Conservation (phyloP, 2,888 invertebrate genomes). For the Cryptus armator region DNA sequence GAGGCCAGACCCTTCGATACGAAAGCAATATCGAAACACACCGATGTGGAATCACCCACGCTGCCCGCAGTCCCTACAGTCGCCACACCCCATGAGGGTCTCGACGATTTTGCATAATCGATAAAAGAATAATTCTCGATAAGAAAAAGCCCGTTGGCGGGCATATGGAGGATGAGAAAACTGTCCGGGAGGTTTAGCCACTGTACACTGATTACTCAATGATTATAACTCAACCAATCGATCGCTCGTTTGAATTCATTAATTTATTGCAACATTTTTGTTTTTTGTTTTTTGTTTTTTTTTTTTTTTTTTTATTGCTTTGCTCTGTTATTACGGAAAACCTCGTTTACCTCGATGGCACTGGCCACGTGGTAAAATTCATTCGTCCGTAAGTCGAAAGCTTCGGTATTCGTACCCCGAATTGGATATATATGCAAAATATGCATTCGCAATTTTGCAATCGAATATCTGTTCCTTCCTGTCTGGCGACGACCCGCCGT, state of each 20-base stretch:
- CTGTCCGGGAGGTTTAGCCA: not conserved
- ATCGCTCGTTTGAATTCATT: conserved; percentile 19
- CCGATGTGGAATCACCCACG: conserved; percentile 9
- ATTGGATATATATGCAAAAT: conserved; percentile 67
- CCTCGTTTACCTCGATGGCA: conserved; percentile 15
- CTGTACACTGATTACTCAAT: conserved; percentile 39
- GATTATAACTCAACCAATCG: conserved; percentile 28
- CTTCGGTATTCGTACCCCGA: conserved; percentile 14
- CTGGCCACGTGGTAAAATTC: conserved; percentile 45
- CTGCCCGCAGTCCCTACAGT: not conserved
- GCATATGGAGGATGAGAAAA: not conserved
- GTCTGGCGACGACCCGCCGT: conserved; percentile 35
- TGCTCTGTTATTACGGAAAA: conserved; percentile 22
- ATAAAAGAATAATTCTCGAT: conserved; percentile 57
- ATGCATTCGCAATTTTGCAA: conserved; percentile 66
- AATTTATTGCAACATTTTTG: not conserved
- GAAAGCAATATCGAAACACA: conserved; percentile 53
- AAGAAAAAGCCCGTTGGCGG: conserved; percentile 24
- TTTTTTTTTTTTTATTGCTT: conserved; percentile 10
- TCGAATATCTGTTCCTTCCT: conserved; percentile 40
- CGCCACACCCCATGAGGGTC: conserved; percentile 5
- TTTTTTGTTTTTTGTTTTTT: conserved; percentile 16
- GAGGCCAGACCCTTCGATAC: conserved; percentile 10
- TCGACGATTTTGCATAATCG: conserved; percentile 50
- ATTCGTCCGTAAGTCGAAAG: conserved; percentile 44